phyloP scores from a whole-genome alignment of 92 coral and sea anemone species.

The Epizoanthus ramosus region DNA sequence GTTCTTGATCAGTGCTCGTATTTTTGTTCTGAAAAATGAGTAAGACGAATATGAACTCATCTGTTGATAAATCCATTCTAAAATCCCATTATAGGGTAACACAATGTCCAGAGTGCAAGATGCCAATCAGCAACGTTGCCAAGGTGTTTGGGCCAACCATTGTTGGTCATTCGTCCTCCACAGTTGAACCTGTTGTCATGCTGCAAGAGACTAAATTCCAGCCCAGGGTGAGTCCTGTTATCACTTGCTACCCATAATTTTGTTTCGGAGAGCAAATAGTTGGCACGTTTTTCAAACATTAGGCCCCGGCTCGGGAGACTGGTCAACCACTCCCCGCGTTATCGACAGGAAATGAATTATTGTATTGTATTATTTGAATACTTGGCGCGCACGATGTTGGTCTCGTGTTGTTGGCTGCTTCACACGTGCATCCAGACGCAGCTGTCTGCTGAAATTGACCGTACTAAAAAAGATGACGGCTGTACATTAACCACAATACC shows the following conservation, averaged over 20 bases:
- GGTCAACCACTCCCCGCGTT: too few relatives aligned
- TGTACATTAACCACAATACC: too few relatives aligned
- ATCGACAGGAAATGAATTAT: too few relatives aligned
- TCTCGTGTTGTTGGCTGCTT: too few relatives aligned
- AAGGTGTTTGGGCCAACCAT: slow-evolving; percentile 95
- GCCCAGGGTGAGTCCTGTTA: slow-evolving; percentile 61
- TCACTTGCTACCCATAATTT: background rate
- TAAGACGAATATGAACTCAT: background rate
- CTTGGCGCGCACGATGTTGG: too few relatives aligned
- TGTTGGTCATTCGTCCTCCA: slow-evolving; percentile 80
- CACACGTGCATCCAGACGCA: too few relatives aligned
- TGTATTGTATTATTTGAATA: too few relatives aligned
- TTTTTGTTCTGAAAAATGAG: background rate
- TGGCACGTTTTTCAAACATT: too few relatives aligned
- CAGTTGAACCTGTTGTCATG: slow-evolving; percentile 90
- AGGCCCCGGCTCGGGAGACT: too few relatives aligned
- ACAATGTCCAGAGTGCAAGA: slow-evolving; percentile 88
- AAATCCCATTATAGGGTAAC: slow-evolving; percentile 68
- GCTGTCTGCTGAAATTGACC: too few relatives aligned
- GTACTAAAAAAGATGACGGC: too few relatives aligned
- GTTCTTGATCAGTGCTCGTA: too few relatives aligned
- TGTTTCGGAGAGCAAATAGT: background rate
- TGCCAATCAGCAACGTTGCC: slow-evolving; percentile 84
- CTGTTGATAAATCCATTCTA: background rate
- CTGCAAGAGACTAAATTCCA: slow-evolving; percentile 81